Evolutionary conservation across 2,113 vertebrate genomes (phyloP), one percentile per base, ranked within the genome.

Genomic region (Rhinoderma darwinii): DNA sequence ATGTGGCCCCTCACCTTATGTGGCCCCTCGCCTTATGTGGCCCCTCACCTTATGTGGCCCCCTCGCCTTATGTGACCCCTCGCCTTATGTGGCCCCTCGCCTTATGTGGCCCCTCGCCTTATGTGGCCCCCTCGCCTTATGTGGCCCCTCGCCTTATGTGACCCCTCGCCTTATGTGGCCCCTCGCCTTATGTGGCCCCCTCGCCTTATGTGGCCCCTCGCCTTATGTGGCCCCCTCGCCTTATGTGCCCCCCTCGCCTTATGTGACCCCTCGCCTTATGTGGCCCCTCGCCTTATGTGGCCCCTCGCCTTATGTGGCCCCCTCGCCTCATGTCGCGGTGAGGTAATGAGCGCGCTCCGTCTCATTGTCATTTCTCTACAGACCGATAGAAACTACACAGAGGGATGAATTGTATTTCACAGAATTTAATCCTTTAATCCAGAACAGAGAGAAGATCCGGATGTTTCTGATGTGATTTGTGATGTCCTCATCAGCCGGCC

Each of bases 361-460:
- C 66, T 72, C 68, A 11, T 12, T 44, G 41, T 47, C 41, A 75
- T 47, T 75, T 44, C n/a, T 74, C 41, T 41, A 17, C n/a, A 30
- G 43, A 27, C 22, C 0, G 8, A 47, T 22, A 43, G 12, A 44
- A n/a, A 76, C 25, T 44, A n/a, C 43, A 76, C 41, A 47, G 43
- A 1, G 27, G 74, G 74, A 27, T 50, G 43, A 77, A 47, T 20
- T 77, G 73, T 44, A 30, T 30, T 50, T 77, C 44, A 50, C 44
- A 77, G 74, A 47, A 51, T 51, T 0, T 77, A 77, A 77, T 77
- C 74, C 74, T 32, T 77, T 77, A 77, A 77, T 77, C 74, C 44
- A 32, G 44, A 51, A 32, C 2, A 27, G 43, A 32, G 44, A 77
- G 41, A 47, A 77, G 41, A 50, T 77, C 44, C 27, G 44, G 15